Base-by-base conservation (phyloP, 2,888 invertebrate species). In the Daptonema setosum region DNA sequence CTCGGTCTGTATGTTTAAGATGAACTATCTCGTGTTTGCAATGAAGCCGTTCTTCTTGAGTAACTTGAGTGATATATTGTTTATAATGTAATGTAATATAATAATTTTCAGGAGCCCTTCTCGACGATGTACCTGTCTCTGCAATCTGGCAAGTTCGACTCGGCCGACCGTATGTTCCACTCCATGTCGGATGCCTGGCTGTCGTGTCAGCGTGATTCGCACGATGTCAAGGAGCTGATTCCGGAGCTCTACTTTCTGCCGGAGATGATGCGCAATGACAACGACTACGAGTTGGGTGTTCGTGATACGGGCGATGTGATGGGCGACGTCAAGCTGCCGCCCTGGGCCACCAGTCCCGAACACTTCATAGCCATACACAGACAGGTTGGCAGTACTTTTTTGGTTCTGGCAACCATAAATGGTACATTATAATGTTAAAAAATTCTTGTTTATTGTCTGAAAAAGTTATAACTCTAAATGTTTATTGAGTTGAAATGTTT, bases 221-320 rank as follows among this genome's bases (percentile, higher is more conserved):
- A 93, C 1, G 95, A 99, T 73, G 97, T 97, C 30, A 99, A 97
- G 83, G 97, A 97, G 73, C 76, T 99, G 63, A 90, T 97, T 66
- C 97, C 97, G 0, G 97, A 99, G 75, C 83, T 97, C 73, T 99
- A 90, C 77, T 97, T 91, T 77, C 78, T 99, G 61, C 95, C 97
- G 17, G 97, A 99, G 77, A 93, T 99, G 90, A 82, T 99, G 69
- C 81, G 86, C 59, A 97, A 99, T 72, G 77, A 78, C 54, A 84
- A 83, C 72, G 75, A 78, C 47, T 93, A 86, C 76, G 80, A 85
- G 59, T 76, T 95, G 60, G 93, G 93, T 29, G 79, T 82, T 60
- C 83, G 85, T 54, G 90, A 91, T 67, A 87, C 88, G 55, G 85
- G 83, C 0, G 75, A 75, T 1, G 80, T 80, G 72, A 83, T 90